Evolutionary conservation across 2,888 invertebrate genomes (phyloP), one percentile per base, ranked within the genome.

Genomic region (Xestobium rufovillosum): DNA sequence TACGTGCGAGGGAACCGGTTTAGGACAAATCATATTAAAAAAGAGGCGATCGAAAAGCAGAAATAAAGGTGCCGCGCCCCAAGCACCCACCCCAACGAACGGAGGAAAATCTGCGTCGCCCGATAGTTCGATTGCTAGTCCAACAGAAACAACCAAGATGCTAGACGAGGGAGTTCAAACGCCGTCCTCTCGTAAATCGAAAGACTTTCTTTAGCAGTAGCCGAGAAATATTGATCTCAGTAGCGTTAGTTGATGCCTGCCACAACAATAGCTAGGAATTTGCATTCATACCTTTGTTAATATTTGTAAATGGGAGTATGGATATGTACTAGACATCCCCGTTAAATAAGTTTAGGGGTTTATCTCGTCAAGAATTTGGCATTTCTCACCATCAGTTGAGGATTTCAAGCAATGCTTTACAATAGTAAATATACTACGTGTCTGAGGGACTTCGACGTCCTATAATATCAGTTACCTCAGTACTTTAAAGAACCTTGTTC

Each of bases 91-190:
- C 15, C 57, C 59, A 10, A 48, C 44, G 33, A 31, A 50, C 12
- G 57, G 52, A 16, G 52, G 60, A 25, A 63, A 61, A 44, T 42
- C 53, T 3, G 55, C 60, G 16, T 62, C 64, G 14, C 64, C 65
- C 9, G 65, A 64, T 39, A 65, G 65, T 48, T 59, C 67, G 16
- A 65, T 67, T 39, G 66, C 68, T 9, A 66, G 70, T 44, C 71
- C 71, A 36, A 67, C 75, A n/a, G 74, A 75, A 44, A 72, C 71
- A 12, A 70, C 71, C 41, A 69, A 68, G 51, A 69, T 70, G 69
- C 57, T 71, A 46, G 67, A 59, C 28, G 62, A 69, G 44, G 48
- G 59, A 12, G 56, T 56, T 47, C 62, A 60, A 45, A 61, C 61
- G 50, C 63, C 65, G 60, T 63, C 66, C 60, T 61, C 61, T 43